Percentiles rank a stretch among this genome's conserved stretches.
These are phyloP conservation scores for Epistrophe eligans DNA, from an alignment of 2,888 invertebrate genomes.

Conservation along the genomic window DNA sequence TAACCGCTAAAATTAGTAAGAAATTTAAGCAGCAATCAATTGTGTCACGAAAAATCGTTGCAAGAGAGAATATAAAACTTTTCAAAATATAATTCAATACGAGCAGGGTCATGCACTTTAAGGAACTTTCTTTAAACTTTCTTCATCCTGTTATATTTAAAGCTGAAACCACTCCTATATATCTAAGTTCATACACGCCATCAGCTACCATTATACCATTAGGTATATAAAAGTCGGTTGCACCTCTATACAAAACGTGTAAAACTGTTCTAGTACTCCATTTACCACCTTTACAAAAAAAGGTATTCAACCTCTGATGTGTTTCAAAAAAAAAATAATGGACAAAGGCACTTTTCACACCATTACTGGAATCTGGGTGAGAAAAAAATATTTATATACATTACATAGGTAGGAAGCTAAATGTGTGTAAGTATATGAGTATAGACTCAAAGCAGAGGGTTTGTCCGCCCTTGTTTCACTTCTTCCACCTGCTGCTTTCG, in stretches of 20 bases:
- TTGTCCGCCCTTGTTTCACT: slow-evolving; percentile 5
- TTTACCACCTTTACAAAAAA: slow-evolving; percentile 23
- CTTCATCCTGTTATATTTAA: not conserved
- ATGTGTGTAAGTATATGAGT: not conserved
- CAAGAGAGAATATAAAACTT: not conserved
- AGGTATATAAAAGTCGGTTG: slow-evolving; percentile 33
- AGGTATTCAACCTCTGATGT: slow-evolving; percentile 33
- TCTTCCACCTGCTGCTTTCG: slow-evolving; percentile 14
- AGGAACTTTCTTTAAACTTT: slow-evolving; percentile 14
- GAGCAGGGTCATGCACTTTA: slow-evolving; percentile 17
- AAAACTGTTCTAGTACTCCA: slow-evolving; percentile 42
- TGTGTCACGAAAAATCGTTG: too few relatives aligned
- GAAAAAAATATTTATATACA: not conserved
- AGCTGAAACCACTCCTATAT: slow-evolving; percentile 16
- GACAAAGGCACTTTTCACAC: slow-evolving; percentile 57
- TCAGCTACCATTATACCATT: slow-evolving; percentile 3
- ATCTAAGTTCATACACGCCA: slow-evolving; percentile 22
- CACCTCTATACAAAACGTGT: slow-evolving; percentile 31
- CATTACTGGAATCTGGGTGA: slow-evolving; percentile 23
- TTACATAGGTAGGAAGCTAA: not conserved
- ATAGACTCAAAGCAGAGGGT: not conserved
- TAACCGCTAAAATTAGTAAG: too few relatives aligned
- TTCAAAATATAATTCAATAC: not conserved
- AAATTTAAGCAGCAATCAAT: too few relatives aligned
- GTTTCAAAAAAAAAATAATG: slow-evolving; percentile 14